These are phyloP conservation scores for Chloebia gouldiae DNA, from an alignment of 2,113 vertebrate species.

Conservation along the genomic window DNA sequence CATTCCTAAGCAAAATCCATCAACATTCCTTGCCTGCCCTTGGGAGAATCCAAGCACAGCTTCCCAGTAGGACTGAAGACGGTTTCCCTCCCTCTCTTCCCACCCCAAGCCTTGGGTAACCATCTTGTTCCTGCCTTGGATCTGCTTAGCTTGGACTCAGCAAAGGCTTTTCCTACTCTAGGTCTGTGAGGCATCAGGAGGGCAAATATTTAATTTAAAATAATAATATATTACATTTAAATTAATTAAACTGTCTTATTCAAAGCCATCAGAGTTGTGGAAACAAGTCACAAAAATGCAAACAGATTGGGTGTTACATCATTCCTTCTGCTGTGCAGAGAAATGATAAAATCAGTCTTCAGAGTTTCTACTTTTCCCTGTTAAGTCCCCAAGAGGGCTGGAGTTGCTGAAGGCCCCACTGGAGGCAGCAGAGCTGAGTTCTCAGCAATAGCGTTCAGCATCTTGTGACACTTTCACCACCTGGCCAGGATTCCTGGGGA, in stretches of 20 bases:
- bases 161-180: background rate
- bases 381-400: background rate
- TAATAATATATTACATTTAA: background rate
- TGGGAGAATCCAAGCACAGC: background rate
- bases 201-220: background rate
- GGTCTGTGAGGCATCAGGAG: background rate
- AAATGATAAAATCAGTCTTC: background rate
- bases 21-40: background rate
- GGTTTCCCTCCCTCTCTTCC: background rate
- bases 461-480: rapidly evolving
- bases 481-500: background rate
- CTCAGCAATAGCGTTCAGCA: rapidly evolving
- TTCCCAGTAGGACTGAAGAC: background rate
- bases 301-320: background rate
- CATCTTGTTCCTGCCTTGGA: background rate
- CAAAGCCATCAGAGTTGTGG: background rate
- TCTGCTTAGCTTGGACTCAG: background rate
- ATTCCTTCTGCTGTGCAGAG: background rate
- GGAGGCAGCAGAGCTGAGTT: background rate
- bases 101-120: background rate
- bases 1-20: background rate
- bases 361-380: background rate
- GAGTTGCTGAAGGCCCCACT: background rate
- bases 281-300: background rate
- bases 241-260: background rate